These are phyloP conservation scores for Propithecus perrieri DNA, from an alignment of 2,797 vertebrate species.

Conservation along the genomic window DNA sequence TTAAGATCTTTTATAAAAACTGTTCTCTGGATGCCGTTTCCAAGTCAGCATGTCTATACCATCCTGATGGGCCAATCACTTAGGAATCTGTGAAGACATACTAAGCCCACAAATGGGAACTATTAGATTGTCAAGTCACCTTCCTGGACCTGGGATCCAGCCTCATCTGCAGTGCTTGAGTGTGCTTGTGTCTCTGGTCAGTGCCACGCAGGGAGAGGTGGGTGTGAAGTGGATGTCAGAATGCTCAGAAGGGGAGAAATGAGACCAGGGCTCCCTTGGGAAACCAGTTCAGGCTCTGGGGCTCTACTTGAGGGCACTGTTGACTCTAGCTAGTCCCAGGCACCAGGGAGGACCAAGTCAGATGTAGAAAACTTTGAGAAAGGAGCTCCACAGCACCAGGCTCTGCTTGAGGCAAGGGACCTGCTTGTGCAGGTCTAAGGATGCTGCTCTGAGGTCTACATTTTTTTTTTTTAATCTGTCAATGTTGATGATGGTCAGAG, in stretches of 20 bases:
- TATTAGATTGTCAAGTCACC: neutral
- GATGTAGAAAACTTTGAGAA: neutral
- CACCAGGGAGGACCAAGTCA: accelerated
- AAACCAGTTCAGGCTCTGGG: neutral
- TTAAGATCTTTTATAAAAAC: neutral
- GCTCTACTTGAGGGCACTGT: neutral
- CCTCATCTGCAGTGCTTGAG: neutral
- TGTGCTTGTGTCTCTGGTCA: neutral
- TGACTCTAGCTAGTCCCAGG: neutral
- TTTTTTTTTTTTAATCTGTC: neutral
- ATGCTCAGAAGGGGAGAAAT: neutral
- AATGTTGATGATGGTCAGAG: neutral
- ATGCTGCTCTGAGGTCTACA: neutral
- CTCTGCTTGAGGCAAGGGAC: neutral
- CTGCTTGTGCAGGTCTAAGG: neutral
- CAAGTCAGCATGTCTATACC: neutral
- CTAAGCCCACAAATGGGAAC: neutral
- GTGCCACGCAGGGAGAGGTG: accelerated
- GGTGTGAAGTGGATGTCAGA: neutral
- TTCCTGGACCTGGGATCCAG: neutral
- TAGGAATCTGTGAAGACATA: neutral
- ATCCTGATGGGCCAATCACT: neutral
- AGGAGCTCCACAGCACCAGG: neutral
- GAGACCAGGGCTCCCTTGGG: no score
- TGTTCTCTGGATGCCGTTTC: neutral